These are phyloP conservation scores for Nezara viridula DNA, from an alignment of 2,888 invertebrate species.

Conservation along the genomic window DNA sequence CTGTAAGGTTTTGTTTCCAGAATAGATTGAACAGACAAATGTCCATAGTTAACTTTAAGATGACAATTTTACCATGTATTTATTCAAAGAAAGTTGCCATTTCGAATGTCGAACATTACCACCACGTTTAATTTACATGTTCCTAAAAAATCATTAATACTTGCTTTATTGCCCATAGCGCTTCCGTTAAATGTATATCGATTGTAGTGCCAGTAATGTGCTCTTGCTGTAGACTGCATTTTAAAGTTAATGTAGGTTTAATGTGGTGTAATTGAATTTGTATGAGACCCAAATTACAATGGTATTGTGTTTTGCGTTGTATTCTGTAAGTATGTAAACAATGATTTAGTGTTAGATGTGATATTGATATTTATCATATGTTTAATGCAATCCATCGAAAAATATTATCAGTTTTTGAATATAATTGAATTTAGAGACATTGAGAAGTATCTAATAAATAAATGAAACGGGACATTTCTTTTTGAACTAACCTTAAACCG, in stretches of 20 bases:
- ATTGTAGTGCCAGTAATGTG: not conserved
- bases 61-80: not conserved
- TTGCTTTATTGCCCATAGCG: constrained; percentile 13
- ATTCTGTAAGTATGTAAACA: not conserved
- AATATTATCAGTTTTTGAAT: not conserved
- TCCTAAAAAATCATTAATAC: not conserved
- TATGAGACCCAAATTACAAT: not conserved
- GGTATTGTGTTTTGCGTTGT: not conserved
- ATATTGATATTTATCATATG: constrained; percentile 5
- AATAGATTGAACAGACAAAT: too few relatives aligned
- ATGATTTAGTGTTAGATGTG: not conserved
- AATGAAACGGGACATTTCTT: not conserved
- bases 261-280: not conserved
- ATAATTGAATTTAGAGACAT: not conserved
- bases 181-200: not conserved
- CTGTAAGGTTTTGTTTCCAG: too few relatives aligned
- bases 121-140: not conserved
- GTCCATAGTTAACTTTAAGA: not conserved
- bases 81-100: not conserved
- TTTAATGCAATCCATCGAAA: not conserved
- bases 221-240: not conserved
- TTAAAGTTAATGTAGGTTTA: not conserved
- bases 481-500: not conserved
- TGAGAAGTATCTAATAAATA: not conserved
- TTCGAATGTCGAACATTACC: not conserved